Evolutionary conservation across 2,888 invertebrate species (phyloP).

Genomic region (Amblyjoppa proteus): DNA sequence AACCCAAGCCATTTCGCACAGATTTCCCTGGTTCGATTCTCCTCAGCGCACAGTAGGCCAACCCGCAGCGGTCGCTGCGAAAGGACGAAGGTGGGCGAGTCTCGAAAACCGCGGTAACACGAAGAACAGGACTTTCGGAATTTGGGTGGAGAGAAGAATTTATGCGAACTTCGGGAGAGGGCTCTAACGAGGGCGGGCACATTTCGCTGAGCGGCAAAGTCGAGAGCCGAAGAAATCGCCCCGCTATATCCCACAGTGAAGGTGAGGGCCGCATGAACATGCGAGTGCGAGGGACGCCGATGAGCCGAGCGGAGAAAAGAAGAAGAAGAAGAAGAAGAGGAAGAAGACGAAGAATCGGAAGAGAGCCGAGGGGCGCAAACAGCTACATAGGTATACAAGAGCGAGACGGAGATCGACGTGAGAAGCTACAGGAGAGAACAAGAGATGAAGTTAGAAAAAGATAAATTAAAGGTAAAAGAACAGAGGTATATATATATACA

Average conservation of each 20-base stretch:
- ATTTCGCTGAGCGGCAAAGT: slow-evolving; percentile 46
- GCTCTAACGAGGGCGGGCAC: slow-evolving; percentile 68
- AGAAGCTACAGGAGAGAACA: slow-evolving; percentile 29
- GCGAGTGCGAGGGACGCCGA: slow-evolving; percentile 40
- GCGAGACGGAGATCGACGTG: neutral
- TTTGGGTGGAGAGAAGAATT: slow-evolving; percentile 69
- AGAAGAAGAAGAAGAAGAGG: slow-evolving; percentile 30
- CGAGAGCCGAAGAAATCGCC: slow-evolving; percentile 67
- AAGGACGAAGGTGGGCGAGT: slow-evolving; percentile 24
- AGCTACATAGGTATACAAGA: slow-evolving; percentile 28
- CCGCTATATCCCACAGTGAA: slow-evolving; percentile 63
- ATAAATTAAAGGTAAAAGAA: slow-evolving; percentile 62
- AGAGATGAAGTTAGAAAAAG: slow-evolving; percentile 47
- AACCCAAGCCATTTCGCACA: slow-evolving; percentile 25
- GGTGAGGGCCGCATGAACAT: slow-evolving; percentile 44
- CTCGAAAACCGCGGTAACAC: slow-evolving; percentile 18
- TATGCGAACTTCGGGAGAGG: slow-evolving; percentile 71
- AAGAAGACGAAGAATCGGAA: slow-evolving; percentile 43
- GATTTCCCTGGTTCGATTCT: slow-evolving; percentile 47
- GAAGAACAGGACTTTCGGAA: slow-evolving; percentile 65
- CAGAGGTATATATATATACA: neutral
- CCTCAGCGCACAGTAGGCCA: slow-evolving; percentile 19
- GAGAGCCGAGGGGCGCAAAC: slow-evolving; percentile 33
- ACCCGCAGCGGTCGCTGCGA: neutral
- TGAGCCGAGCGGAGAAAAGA: slow-evolving; percentile 57